Evolutionary conservation across 2,888 invertebrate species (phyloP).

Genomic region (Anticlea derivata): DNA sequence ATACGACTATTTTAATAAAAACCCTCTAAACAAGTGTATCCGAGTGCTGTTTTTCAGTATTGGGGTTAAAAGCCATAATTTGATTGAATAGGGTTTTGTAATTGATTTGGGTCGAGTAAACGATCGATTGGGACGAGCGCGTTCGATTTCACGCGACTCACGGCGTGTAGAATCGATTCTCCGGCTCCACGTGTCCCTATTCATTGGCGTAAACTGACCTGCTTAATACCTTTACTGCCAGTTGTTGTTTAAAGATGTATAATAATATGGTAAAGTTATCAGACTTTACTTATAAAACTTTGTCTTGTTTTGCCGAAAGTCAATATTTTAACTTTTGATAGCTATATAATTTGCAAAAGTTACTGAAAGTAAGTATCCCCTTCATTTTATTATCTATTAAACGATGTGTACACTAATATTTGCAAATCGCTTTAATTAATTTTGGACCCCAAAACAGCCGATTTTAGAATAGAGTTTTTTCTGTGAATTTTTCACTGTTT

Average conservation of each 20-base stretch:
- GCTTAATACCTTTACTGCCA: constrained; percentile 10
- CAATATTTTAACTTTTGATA: too few species aligned
- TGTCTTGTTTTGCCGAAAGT: too few species aligned
- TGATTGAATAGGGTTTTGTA: constrained; percentile 58
- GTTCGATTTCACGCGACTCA: constrained; percentile 76
- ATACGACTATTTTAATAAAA: constrained; percentile 49
- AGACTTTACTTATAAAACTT: too few species aligned
- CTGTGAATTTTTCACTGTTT: too few species aligned
- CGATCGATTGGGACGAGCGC: constrained; percentile 67
- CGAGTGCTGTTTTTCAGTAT: constrained; percentile 19
- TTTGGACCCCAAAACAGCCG: too few species aligned
- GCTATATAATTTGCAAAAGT: too few species aligned
- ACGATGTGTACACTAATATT: too few species aligned
- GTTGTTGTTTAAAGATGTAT: background rate
- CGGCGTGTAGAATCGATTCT: constrained; percentile 73
- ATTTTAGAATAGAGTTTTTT: too few species aligned
- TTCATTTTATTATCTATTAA: too few species aligned
- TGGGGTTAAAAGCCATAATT: constrained; percentile 33
- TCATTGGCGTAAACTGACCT: constrained; percentile 48
- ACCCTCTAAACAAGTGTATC: constrained; percentile 13
- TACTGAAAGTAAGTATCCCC: too few species aligned
- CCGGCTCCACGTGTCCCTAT: constrained; percentile 55
- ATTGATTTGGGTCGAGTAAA: constrained; percentile 66
- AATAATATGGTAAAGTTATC: background rate
- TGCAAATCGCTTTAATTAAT: too few species aligned